Evolutionary conservation across 2,888 invertebrate species (phyloP).

Genomic region (Patella depressa): DNA sequence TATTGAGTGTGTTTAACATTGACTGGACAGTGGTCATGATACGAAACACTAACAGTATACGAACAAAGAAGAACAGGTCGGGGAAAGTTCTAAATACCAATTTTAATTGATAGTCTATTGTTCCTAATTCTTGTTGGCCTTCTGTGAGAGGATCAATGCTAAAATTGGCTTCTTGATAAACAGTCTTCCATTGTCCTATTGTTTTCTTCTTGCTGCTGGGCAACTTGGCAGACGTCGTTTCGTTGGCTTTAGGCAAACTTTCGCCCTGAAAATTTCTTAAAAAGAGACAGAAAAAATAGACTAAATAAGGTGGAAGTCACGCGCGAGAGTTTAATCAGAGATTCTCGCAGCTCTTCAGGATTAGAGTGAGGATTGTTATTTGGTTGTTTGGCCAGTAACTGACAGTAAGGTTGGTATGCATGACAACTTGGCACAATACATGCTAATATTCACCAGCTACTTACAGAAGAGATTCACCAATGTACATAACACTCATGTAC

Average conservation of each 20-base stretch:
- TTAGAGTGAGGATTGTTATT: neutral
- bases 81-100: neutral
- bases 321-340: constrained; percentile 7
- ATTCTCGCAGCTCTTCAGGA: constrained; percentile 6
- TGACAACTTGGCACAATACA: neutral
- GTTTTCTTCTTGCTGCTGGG: neutral
- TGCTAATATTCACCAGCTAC: too few relatives aligned
- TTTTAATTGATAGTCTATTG: constrained; percentile 6
- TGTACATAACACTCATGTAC: too few relatives aligned
- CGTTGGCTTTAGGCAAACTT: constrained; percentile 1
- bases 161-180: neutral
- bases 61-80: neutral
- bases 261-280: neutral
- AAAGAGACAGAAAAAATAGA: neutral
- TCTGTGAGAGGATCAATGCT: neutral
- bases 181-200: neutral
- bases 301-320: neutral
- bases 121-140: neutral
- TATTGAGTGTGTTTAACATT: neutral
- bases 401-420: neutral
- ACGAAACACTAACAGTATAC: neutral
- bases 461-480: too few relatives aligned
- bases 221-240: neutral
- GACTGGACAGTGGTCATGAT: neutral
- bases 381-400: neutral